Evolutionary conservation across 1,140 invertebrate genomes (phyloP).

Genomic region (Brachionus manjavacas): DNA sequence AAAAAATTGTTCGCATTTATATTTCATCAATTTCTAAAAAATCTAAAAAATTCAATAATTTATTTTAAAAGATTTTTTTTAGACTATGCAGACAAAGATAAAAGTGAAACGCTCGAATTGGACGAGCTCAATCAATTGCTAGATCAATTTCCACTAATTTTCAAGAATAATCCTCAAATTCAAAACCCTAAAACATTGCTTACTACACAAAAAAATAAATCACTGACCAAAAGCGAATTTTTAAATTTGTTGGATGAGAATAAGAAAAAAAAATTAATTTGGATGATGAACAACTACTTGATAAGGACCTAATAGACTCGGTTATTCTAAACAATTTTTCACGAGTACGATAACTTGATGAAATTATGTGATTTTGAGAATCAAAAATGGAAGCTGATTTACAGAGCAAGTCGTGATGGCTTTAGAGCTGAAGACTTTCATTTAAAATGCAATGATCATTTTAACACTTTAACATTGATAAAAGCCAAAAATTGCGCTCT

Average conservation of each 20-base stretch:
- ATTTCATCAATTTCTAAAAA: background rate
- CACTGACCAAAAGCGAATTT: background rate
- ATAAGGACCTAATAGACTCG: background rate
- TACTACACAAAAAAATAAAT: background rate
- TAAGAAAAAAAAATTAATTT: background rate
- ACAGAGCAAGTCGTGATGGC: slow-evolving; percentile 43
- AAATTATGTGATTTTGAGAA: slow-evolving; percentile 12
- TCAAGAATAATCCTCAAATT: slow-evolving; percentile 17
- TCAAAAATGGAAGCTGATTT: slow-evolving; percentile 43
- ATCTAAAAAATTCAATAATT: background rate
- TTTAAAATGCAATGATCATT: slow-evolving; percentile 43
- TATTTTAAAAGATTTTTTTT: slow-evolving; percentile 11
- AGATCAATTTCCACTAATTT: background rate
- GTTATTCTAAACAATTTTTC: background rate
- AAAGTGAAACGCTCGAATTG: slow-evolving; percentile 4
- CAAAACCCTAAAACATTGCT: background rate
- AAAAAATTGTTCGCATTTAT: slow-evolving; percentile 1
- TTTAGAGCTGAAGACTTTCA: slow-evolving; percentile 44
- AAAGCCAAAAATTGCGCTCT: slow-evolving; percentile 42
- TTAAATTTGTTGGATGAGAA: background rate
- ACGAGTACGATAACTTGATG: background rate
- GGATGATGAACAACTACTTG: background rate
- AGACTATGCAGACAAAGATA: slow-evolving; percentile 5
- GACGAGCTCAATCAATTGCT: background rate
- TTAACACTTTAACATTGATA: slow-evolving; percentile 44